These are phyloP conservation scores for Epirrita christyi DNA, from an alignment of 2,888 invertebrate species.

Conservation along the genomic window DNA sequence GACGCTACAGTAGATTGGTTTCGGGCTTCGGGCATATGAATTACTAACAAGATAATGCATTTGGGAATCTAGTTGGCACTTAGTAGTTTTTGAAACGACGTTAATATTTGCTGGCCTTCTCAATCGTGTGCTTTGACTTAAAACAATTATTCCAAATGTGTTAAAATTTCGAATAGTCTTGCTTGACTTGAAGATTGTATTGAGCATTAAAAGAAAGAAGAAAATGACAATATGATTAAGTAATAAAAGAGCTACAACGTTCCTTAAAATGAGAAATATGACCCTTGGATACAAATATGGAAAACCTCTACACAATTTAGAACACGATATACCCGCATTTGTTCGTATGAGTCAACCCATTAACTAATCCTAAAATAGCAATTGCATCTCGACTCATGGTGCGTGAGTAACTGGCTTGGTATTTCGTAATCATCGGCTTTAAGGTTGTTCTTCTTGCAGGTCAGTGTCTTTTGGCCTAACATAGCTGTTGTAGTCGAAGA, in stretches of 20 bases:
- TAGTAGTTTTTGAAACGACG: background rate
- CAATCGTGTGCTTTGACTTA: too few relatives aligned
- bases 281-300: too few relatives aligned
- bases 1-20: constrained; percentile 17
- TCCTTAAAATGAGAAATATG: too few relatives aligned
- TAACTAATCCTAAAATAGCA: constrained; percentile 54
- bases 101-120: background rate
- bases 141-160: too few relatives aligned
- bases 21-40: constrained; percentile 10
- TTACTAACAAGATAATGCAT: constrained; percentile 6
- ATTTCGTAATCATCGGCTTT: constrained; percentile 41
- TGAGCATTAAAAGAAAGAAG: too few relatives aligned
- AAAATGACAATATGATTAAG: too few relatives aligned
- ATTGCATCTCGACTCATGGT: constrained; percentile 39
- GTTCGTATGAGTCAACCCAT: constrained; percentile 39
- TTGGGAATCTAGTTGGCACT: constrained; percentile 6
- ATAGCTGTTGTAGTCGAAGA: background rate
- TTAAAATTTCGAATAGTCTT: too few relatives aligned
- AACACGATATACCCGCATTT: constrained; percentile 17
- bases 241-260: too few relatives aligned
- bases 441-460: constrained; percentile 36
- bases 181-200: too few relatives aligned
- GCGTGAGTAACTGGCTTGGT: constrained; percentile 50
- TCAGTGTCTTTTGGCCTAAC: constrained; percentile 18
- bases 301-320: background rate